These are phyloP conservation scores for Agrochola litura DNA, from an alignment of 2,888 invertebrate genomes.

Conservation along the genomic window DNA sequence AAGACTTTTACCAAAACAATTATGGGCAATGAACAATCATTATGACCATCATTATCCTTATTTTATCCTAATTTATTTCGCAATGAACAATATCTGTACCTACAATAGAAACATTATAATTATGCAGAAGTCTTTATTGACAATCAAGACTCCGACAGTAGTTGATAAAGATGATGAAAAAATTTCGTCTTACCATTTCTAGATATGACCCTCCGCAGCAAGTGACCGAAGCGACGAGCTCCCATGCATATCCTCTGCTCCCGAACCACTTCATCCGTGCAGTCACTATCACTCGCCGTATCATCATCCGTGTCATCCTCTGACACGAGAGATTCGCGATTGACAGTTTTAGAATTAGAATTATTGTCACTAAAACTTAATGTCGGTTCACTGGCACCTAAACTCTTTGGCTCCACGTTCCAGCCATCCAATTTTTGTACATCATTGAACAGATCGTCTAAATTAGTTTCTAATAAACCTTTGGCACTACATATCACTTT, in stretches of 20 bases:
- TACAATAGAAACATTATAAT: neutral
- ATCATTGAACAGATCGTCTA: conserved; percentile 88
- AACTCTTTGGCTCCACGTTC: conserved; percentile 82
- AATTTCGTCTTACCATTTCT: conserved; percentile 85
- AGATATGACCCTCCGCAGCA: conserved; percentile 86
- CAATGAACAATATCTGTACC: neutral
- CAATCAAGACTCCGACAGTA: neutral
- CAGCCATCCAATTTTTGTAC: conserved; percentile 80
- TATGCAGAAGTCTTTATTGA: neutral
- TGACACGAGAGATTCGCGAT: conserved; percentile 85
- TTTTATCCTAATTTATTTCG: too few species aligned
- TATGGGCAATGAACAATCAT: neutral
- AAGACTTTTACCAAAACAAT: neutral
- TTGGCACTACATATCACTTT: conserved; percentile 90
- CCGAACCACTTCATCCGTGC: conserved; percentile 83
- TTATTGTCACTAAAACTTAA: conserved; percentile 80
- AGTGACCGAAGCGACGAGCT: conserved; percentile 85
- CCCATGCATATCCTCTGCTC: conserved; percentile 87
- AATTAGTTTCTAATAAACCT: conserved; percentile 90
- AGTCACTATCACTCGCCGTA: conserved; percentile 85
- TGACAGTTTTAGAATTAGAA: conserved; percentile 74
- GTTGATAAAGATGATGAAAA: neutral
- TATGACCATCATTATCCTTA: too few species aligned
- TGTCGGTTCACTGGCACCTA: conserved; percentile 87
- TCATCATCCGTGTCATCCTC: conserved; percentile 85